Base-by-base conservation (phyloP, 2,888 invertebrate species). In the Autographa pulchrina region DNA sequence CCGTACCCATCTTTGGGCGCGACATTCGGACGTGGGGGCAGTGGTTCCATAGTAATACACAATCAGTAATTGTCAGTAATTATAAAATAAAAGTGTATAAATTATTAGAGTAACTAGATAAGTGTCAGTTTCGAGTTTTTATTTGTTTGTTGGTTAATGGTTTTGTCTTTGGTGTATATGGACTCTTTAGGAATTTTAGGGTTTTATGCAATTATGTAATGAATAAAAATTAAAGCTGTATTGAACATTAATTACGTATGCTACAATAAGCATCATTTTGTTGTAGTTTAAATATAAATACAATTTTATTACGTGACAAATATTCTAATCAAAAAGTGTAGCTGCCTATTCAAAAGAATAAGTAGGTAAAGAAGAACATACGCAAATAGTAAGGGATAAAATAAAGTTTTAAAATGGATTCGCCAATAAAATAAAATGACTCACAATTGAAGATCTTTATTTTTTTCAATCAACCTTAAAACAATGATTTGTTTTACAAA, bases 1-100 rank as follows among this genome's bases (percentile, higher is more conserved):
- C 95, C 95, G 0, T 83, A 82, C 0, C 95, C 95, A 65, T 95
- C 95, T 77, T 93, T 93, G 0, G 95, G 94, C 35, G 90, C 81
- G 48, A 2, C n/a, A 60, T 86, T 90, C 63, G 88, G 88, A 2
- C 88, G 79, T 0, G 79, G 80, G 0, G 84, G 82, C 0, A 18
- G 31, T 16, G 72, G 73, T 5, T 75, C 80, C 59, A 72, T 31
- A 8, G 43, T 58, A 31, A 16, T 7, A 58, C 38, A 61, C 32
- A 11, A n/a, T 13, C 14, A 25, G 6, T 56, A 9, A 41, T 11
- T 8, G n/a, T 13, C 14, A 25, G 6, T 56, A 9, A 41, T 11
- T 8, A 20, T 54, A 18, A 20, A 54, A 13, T 43, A 43, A 43
- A 48, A 18, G 11, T 11, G 18, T 11, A 20, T 9, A 54, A 20